phyloP scores from a whole-genome alignment of 2,113 vertebrate genomes.

The Spea multiplicata region DNA sequence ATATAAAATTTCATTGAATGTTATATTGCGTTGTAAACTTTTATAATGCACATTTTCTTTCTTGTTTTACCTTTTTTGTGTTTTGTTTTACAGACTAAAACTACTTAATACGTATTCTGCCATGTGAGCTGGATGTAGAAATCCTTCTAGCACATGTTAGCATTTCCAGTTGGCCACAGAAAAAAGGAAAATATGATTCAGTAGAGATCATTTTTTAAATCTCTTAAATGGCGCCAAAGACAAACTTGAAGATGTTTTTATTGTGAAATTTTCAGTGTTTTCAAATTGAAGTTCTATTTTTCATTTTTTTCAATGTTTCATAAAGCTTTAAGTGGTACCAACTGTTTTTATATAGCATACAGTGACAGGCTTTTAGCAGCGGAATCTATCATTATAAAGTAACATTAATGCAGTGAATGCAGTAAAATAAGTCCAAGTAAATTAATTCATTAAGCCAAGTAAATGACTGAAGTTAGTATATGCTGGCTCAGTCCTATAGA shows the following conservation, averaged over 20 bases:
- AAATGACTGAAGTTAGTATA: no score
- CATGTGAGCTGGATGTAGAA: slow-evolving; percentile 42
- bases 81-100: slow-evolving; percentile 2
- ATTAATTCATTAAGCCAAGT: no score
- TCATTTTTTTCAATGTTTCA: no score
- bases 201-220: slow-evolving; percentile 36
- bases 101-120: slow-evolving; percentile 28
- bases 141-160: slow-evolving; percentile 42
- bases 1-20: no score
- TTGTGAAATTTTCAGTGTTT: not conserved
- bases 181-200: slow-evolving; percentile 46
- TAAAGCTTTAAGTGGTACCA: no score
- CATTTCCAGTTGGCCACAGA: slow-evolving; percentile 42
- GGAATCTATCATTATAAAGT: not conserved
- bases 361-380: not conserved
- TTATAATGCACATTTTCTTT: slow-evolving; percentile 1
- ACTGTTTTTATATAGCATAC: slow-evolving; percentile 14
- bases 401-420: no score
- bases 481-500: no score
- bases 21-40: not conserved
- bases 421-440: no score
- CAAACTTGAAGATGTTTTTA: slow-evolving; percentile 14
- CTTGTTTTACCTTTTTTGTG: not conserved
- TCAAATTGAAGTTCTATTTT: no score
- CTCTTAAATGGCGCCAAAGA: slow-evolving; percentile 36